Conservation (phyloP, 2,797 vertebrate genomes). For the Pygocentrus nattereri region DNA sequence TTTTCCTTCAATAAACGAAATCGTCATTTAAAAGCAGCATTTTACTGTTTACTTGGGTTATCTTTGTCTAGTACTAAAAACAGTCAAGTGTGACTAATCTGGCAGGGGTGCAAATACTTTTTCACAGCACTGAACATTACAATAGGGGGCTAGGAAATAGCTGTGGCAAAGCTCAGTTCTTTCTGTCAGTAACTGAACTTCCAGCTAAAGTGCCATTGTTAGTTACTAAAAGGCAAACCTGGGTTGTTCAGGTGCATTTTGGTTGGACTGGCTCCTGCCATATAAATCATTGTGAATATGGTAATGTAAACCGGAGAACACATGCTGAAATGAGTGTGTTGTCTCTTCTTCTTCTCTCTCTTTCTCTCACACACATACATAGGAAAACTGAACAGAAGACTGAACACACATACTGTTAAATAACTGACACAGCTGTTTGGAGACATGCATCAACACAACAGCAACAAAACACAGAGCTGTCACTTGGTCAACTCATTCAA, state of each 20-base stretch:
- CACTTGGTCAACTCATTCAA: slow-evolving; percentile 5
- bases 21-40: too few relatives aligned
- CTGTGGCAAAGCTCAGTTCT: too few relatives aligned
- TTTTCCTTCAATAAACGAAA: too few relatives aligned
- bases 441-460: slow-evolving; percentile 9
- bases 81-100: too few relatives aligned
- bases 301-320: not conserved
- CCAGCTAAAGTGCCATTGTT: too few relatives aligned
- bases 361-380: not conserved
- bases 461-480: slow-evolving; percentile 17
- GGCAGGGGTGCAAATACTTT: too few relatives aligned
- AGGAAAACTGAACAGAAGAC: not conserved
- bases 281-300: not conserved
- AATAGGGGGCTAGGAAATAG: too few relatives aligned
- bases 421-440: slow-evolving; percentile 22
- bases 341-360: not conserved
- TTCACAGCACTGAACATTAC: too few relatives aligned
- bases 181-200: too few relatives aligned
- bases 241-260: not conserved
- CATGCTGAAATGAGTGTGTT: not conserved
- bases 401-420: slow-evolving; percentile 9
- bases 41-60: too few relatives aligned
- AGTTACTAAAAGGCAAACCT: too few relatives aligned
- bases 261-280: not conserved
- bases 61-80: too few relatives aligned